A percentile compares a stretch with the other conserved stretches of the same genome.
These are phyloP conservation scores for Cephalopachus bancanus DNA, from an alignment of 2,797 vertebrate species.

Conservation along the genomic window DNA sequence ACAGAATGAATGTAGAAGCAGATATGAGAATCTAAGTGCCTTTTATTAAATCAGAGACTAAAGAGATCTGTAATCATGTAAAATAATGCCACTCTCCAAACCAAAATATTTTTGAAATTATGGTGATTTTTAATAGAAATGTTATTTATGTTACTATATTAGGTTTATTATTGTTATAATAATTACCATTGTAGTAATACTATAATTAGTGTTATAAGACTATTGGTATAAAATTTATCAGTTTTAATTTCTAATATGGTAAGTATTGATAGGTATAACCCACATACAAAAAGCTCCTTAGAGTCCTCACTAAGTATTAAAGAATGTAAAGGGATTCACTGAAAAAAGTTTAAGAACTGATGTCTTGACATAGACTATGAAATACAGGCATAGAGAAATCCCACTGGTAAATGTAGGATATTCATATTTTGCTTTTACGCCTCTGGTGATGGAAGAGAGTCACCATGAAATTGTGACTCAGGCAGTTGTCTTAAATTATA, in stretches of 20 bases:
- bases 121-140: constrained; percentile 29
- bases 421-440: constrained; percentile 5
- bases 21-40: not conserved
- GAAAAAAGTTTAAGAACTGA: not conserved
- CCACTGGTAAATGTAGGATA: not conserved
- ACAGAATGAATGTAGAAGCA: not conserved
- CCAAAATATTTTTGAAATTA: not conserved
- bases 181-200: not conserved
- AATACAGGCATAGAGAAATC: not conserved
- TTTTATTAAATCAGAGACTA: constrained; percentile 32
- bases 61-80: not conserved
- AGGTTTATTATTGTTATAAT: not conserved
- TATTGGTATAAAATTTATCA: not conserved
- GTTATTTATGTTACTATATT: not conserved
- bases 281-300: not conserved
- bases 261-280: not conserved
- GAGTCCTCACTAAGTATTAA: not conserved
- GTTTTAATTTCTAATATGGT: constrained; percentile 36
- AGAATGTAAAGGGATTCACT: not conserved
- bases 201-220: not conserved
- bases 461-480: constrained; percentile 7
- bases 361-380: not conserved
- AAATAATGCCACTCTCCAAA: not conserved
- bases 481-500: not conserved
- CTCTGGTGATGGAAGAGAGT: not conserved